phyloP scores from a whole-genome alignment of 2,797 vertebrate species.

The Rhinella marina region DNA sequence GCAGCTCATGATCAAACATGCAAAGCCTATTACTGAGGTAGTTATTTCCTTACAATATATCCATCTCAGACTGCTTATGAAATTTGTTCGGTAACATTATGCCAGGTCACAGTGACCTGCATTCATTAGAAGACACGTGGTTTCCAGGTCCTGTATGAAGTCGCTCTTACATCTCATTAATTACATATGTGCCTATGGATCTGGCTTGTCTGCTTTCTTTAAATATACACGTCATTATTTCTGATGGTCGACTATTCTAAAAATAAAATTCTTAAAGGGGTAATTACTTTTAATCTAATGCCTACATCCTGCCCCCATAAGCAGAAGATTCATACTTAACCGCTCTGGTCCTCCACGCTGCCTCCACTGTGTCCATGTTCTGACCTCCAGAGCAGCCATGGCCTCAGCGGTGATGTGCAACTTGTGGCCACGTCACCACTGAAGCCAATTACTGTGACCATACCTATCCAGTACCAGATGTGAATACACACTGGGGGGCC shows the following conservation, averaged over 20 bases:
- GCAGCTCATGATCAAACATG: slow-evolving; percentile 44
- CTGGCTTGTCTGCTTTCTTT: slow-evolving; percentile 26
- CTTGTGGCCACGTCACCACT: too few species aligned
- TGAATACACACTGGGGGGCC: too few species aligned
- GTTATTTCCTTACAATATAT: slow-evolving; percentile 60
- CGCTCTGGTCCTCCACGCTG: too few species aligned
- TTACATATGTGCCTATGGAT: slow-evolving; percentile 5
- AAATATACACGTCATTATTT: slow-evolving; percentile 33
- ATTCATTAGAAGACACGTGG: slow-evolving; percentile 48
- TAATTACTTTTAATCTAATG: too few species aligned
- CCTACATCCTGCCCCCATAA: too few species aligned
- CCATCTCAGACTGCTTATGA: slow-evolving; percentile 30
- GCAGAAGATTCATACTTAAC: too few species aligned
- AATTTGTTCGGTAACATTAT: slow-evolving; percentile 51
- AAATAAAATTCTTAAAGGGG: not conserved
- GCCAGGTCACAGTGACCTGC: slow-evolving; percentile 53
- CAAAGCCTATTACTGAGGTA: slow-evolving; percentile 52
- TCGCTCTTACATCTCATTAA: slow-evolving; percentile 46
- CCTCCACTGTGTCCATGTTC: too few species aligned
- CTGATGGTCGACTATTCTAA: not conserved
- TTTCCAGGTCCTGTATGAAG: slow-evolving; percentile 27
- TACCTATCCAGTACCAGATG: too few species aligned
- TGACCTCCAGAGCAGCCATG: too few species aligned
- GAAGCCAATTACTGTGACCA: too few species aligned
- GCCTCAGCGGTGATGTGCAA: too few species aligned